A percentile compares a stretch with the other conserved stretches of the same genome.
Evolutionary conservation across 2,888 invertebrate species (phyloP).

Genomic region (Eustalomyia histrio): DNA sequence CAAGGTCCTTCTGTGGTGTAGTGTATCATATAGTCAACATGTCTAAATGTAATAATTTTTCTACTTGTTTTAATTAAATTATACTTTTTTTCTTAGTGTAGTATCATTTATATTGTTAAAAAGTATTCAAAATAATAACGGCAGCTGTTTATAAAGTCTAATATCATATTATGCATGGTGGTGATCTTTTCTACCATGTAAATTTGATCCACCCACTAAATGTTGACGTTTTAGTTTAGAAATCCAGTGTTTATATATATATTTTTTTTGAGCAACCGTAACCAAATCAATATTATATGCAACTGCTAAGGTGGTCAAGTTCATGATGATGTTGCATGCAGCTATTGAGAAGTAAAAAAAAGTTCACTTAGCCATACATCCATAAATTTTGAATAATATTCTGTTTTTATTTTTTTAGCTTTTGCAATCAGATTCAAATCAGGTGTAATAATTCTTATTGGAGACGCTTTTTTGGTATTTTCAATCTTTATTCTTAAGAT

Average conservation of each 20-base stretch:
- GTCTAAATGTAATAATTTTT: no score
- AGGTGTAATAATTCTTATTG: slow-evolving; percentile 80
- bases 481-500: slow-evolving; percentile 16
- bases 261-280: slow-evolving; percentile 48
- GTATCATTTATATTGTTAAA: neutral
- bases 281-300: slow-evolving; percentile 63
- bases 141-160: slow-evolving; percentile 47
- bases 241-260: neutral
- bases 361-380: slow-evolving; percentile 49
- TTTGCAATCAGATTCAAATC: slow-evolving; percentile 77
- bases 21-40: no score
- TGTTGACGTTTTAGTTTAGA: slow-evolving; percentile 66
- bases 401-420: slow-evolving; percentile 59
- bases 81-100: slow-evolving; percentile 1
- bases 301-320: slow-evolving; percentile 74
- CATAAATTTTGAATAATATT: slow-evolving; percentile 57
- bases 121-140: slow-evolving; percentile 37
- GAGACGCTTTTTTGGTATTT: slow-evolving; percentile 71
- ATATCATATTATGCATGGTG: slow-evolving; percentile 19
- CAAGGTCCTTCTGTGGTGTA: no score
- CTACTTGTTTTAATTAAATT: no score
- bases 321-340: slow-evolving; percentile 69
- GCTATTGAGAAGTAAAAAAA: slow-evolving; percentile 17
- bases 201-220: slow-evolving; percentile 72
- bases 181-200: slow-evolving; percentile 39